A percentile compares a stretch with the other conserved stretches of the same genome.
Evolutionary conservation across 2,797 vertebrate species (phyloP).

Genomic region (Apogon hyalosoma): DNA sequence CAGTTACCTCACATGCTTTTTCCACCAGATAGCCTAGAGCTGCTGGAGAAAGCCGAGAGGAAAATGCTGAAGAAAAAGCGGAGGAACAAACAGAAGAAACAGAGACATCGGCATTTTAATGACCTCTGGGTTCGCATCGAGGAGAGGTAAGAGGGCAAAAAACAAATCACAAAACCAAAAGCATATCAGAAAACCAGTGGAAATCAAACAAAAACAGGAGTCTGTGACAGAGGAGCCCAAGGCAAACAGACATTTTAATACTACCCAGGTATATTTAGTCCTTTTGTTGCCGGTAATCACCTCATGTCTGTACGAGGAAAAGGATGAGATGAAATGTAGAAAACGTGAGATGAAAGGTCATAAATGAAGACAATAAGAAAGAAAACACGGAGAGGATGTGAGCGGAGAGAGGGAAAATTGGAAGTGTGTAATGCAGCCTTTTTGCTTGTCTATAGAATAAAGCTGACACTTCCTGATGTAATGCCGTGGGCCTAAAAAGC

Average conservation of each 20-base stretch:
- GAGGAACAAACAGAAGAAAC: slow-evolving; percentile 84
- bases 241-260: background rate
- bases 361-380: slow-evolving; percentile 36
- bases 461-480: slow-evolving; percentile 69
- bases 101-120: slow-evolving; percentile 86
- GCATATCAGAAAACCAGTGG: too few species aligned
- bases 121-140: slow-evolving; percentile 92
- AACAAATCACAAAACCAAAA: background rate
- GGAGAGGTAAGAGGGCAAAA: slow-evolving; percentile 81
- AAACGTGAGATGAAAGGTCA: slow-evolving; percentile 20
- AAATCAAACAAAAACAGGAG: background rate
- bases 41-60: slow-evolving; percentile 82
- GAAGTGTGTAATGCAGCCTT: slow-evolving; percentile 53
- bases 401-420: slow-evolving; percentile 39
- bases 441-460: slow-evolving; percentile 49
- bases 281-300: background rate
- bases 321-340: background rate
- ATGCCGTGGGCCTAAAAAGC: slow-evolving; percentile 66
- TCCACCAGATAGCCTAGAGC: slow-evolving; percentile 77
- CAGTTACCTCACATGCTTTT: slow-evolving; percentile 76
- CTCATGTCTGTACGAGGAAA: background rate
- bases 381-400: slow-evolving; percentile 39
- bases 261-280: background rate
- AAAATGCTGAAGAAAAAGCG: slow-evolving; percentile 86
- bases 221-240: background rate